These are phyloP conservation scores for Argyrosomus japonicus DNA, from an alignment of 2,113 vertebrate species.

Conservation along the genomic window DNA sequence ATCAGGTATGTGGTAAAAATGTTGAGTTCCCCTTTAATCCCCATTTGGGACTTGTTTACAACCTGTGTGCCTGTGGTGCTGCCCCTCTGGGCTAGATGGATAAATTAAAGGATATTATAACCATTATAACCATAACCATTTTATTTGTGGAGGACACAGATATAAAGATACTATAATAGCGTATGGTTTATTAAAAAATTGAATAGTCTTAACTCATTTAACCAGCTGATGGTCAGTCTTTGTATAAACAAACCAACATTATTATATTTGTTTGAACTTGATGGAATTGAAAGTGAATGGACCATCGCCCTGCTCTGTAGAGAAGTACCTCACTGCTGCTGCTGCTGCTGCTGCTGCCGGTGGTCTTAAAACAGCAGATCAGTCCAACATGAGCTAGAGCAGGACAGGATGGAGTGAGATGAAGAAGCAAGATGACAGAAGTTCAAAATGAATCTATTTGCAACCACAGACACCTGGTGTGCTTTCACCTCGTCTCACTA, in stretches of 20 bases:
- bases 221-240: neutral
- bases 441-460: conserved; percentile 21
- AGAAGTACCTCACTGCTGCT: conserved; percentile 58
- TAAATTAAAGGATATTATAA: too few species aligned
- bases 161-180: neutral
- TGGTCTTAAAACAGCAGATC: conserved; percentile 55
- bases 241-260: neutral
- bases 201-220: neutral
- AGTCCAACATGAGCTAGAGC: conserved; percentile 55
- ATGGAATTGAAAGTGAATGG: conserved; percentile 50
- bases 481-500: neutral
- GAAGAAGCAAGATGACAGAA: conserved; percentile 65
- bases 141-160: too few species aligned
- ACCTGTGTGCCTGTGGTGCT: too few species aligned
- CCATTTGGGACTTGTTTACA: too few species aligned
- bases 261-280: neutral
- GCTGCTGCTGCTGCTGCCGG: conserved; percentile 43
- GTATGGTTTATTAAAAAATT: neutral
- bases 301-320: conserved; percentile 30
- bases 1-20: too few species aligned
- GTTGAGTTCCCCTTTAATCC: too few species aligned
- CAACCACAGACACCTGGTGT: neutral
- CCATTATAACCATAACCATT: too few species aligned
- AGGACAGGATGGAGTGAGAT: conserved; percentile 57
- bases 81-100: too few species aligned